Evolutionary conservation across 2,888 invertebrate species (phyloP).

Genomic region (Erebia palarica): DNA sequence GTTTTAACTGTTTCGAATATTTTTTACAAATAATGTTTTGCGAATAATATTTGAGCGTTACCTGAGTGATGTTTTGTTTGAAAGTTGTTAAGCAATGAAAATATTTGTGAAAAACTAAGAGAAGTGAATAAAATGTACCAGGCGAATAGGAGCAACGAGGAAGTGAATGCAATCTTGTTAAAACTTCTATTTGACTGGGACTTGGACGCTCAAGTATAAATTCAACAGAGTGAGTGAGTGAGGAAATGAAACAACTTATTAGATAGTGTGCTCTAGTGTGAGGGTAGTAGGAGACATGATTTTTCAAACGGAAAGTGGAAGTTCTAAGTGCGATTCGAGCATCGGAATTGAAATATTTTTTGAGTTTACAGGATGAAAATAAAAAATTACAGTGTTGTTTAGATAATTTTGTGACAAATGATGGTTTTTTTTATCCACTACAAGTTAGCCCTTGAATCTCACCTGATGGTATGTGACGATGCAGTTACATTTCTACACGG

Average conservation of each 20-base stretch:
- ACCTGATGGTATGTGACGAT: too few relatives aligned
- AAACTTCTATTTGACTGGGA: conserved; percentile 36
- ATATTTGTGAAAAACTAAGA: conserved; percentile 11
- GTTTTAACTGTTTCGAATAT: not conserved
- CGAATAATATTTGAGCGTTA: too few relatives aligned
- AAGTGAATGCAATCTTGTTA: conserved; percentile 38
- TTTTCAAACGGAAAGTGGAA: not conserved
- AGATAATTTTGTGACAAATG: too few relatives aligned
- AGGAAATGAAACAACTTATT: conserved; percentile 32
- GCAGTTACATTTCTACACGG: too few relatives aligned
- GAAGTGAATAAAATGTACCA: conserved; percentile 27
- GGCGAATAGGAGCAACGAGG: conserved; percentile 27
- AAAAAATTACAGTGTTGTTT: too few relatives aligned
- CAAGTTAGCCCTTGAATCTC: too few relatives aligned
- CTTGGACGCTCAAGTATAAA: conserved; percentile 34
- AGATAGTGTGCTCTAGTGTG: not conserved
- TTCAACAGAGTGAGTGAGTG: conserved; percentile 29
- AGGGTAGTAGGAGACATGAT: not conserved
- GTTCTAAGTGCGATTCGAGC: too few relatives aligned
- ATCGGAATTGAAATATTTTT: too few relatives aligned
- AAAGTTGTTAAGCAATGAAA: not conserved
- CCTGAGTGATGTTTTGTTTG: too few relatives aligned
- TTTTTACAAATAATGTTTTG: not conserved
- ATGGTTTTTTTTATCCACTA: too few relatives aligned
- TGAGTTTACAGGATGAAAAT: too few relatives aligned